Evolutionary conservation across 2,888 invertebrate species (phyloP).

Genomic region (Drosophila aldrichi): DNA sequence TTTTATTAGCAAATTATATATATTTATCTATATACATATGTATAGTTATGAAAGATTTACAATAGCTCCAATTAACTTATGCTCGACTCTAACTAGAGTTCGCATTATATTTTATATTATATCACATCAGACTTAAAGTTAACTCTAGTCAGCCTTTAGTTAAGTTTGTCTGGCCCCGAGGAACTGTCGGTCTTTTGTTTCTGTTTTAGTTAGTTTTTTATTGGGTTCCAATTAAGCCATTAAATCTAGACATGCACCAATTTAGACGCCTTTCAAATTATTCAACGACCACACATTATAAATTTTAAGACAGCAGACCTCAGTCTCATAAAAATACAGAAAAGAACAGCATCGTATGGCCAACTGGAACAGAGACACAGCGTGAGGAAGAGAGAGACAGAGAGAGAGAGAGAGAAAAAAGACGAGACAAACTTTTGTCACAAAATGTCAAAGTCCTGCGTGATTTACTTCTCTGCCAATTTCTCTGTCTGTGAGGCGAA

Average conservation of each 20-base stretch:
- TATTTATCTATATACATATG: neutral
- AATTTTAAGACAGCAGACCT: constrained; percentile 69
- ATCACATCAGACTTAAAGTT: neutral
- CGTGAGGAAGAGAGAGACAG: neutral
- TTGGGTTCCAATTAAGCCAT: constrained; percentile 72
- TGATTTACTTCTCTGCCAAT: constrained; percentile 68
- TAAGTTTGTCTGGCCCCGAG: neutral
- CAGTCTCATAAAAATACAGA: constrained; percentile 51
- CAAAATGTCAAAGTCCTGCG: constrained; percentile 74
- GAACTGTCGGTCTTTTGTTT: constrained; percentile 2
- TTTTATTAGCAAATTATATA: neutral
- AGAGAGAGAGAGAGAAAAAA: constrained; percentile 4
- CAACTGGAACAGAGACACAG: too few relatives aligned
- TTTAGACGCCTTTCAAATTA: constrained; percentile 81
- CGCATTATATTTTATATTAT: neutral
- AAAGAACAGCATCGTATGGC: neutral
- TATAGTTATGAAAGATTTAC: neutral
- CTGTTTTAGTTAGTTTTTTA: neutral
- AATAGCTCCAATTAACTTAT: neutral
- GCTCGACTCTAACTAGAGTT: neutral
- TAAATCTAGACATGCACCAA: constrained; percentile 81
- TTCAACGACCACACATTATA: constrained; percentile 84
- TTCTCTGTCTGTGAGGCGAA: constrained; percentile 25
- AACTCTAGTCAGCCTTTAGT: constrained; percentile 9
- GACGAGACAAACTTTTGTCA: constrained; percentile 64